These are phyloP conservation scores for Xyliphius kryptos DNA, from an alignment of 2,113 vertebrate species.

Conservation along the genomic window DNA sequence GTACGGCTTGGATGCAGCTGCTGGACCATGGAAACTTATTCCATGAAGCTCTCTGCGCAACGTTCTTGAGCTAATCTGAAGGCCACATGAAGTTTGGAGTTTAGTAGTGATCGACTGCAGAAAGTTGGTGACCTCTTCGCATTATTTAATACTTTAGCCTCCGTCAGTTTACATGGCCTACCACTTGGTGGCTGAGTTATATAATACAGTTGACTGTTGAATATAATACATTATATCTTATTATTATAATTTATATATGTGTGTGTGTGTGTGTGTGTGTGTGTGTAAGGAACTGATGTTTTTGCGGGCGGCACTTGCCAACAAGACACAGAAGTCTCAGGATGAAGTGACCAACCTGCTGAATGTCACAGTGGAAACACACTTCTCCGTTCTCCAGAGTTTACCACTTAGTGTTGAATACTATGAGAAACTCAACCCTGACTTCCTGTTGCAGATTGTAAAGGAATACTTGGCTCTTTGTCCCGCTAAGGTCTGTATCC, in stretches of 20 bases:
- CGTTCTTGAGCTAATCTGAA: no score
- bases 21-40: no score
- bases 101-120: no score
- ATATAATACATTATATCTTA: background rate
- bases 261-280: slow-evolving; percentile 6
- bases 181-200: no score
- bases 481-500: slow-evolving; percentile 73
- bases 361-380: slow-evolving; percentile 84
- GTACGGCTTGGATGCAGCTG: no score
- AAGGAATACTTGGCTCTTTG: slow-evolving; percentile 83
- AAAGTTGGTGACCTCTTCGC: no score
- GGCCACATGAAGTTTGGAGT: no score
- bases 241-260: background rate
- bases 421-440: slow-evolving; percentile 90
- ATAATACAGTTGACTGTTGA: no score
- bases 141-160: no score
- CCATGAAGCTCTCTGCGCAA: no score
- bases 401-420: slow-evolving; percentile 88
- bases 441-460: slow-evolving; percentile 88
- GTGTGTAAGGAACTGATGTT: slow-evolving; percentile 78
- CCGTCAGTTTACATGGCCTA: no score
- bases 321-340: slow-evolving; percentile 69
- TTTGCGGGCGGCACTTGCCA: slow-evolving; percentile 76
- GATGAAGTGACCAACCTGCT: slow-evolving; percentile 80
- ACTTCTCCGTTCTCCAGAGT: slow-evolving; percentile 80